These are phyloP conservation scores for Mantis religiosa DNA, from an alignment of 2,888 invertebrate genomes.

Conservation along the genomic window DNA sequence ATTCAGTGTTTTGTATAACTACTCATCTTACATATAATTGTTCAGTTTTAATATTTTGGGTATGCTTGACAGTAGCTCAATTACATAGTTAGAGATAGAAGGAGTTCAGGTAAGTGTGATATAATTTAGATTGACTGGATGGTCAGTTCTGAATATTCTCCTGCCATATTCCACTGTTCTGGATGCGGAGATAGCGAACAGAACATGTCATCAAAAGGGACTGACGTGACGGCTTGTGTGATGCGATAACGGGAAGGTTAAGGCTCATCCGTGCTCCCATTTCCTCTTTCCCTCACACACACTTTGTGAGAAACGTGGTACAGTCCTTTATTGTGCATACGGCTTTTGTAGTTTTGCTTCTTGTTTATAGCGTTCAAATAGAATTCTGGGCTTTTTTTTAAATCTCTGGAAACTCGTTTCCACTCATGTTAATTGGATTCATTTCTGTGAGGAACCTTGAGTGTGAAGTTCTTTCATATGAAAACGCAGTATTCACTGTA, in stretches of 20 bases:
- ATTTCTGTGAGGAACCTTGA: too few relatives aligned
- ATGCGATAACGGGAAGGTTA: background rate
- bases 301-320: background rate
- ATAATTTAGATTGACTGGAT: background rate
- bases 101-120: too few relatives aligned
- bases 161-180: background rate
- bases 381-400: too few relatives aligned
- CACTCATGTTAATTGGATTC: too few relatives aligned
- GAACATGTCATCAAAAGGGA: background rate
- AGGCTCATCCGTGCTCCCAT: background rate
- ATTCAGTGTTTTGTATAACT: too few relatives aligned
- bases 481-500: too few relatives aligned
- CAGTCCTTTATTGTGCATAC: background rate
- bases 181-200: background rate
- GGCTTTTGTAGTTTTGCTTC: background rate
- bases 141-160: background rate
- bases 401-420: too few relatives aligned
- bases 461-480: too few relatives aligned
- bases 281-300: background rate
- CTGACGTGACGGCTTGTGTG: background rate
- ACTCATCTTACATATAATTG: too few relatives aligned
- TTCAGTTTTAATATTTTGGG: too few relatives aligned
- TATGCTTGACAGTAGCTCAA: too few relatives aligned
- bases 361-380: background rate
- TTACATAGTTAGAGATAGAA: too few relatives aligned